Evolutionary conservation across 1,140 invertebrate species (phyloP).

Genomic region (Drosophila baimaii): DNA sequence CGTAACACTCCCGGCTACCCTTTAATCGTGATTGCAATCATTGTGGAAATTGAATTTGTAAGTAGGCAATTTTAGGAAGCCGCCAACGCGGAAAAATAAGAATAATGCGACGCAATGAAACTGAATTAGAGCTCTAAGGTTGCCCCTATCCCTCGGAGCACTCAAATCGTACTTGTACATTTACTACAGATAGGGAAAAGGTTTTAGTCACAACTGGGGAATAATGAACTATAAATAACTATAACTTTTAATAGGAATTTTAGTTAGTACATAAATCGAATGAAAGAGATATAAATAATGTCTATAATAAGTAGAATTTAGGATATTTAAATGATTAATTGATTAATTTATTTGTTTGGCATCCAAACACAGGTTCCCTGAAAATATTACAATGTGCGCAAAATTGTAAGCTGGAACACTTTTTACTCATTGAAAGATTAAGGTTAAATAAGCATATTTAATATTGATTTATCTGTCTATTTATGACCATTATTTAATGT

Average conservation of each 20-base stretch:
- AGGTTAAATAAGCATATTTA: background rate
- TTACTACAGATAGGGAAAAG: background rate
- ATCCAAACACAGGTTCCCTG: background rate
- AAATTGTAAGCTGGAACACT: background rate
- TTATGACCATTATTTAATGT: too few species aligned
- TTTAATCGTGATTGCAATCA: constrained; percentile 74
- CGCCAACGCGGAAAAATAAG: constrained; percentile 56
- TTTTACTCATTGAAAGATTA: too few species aligned
- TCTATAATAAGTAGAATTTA: background rate
- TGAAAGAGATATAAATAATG: fast-evolving
- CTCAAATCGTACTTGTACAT: constrained; percentile 7
- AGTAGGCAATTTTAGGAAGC: constrained; percentile 70
- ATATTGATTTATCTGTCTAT: too few species aligned
- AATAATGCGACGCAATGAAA: constrained; percentile 69
- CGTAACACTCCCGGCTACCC: constrained; percentile 10
- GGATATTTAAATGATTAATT: background rate
- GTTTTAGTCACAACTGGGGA: background rate
- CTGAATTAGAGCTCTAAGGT: constrained; percentile 55
- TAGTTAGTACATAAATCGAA: background rate
- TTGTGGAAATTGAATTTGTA: constrained; percentile 79
- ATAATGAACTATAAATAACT: too few species aligned
- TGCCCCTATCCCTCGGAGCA: background rate
- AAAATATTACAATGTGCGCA: background rate
- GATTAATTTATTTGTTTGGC: too few species aligned
- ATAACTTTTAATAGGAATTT: background rate